phyloP scores from a whole-genome alignment of 2,113 vertebrate species.

The Corydoras sp. region DNA sequence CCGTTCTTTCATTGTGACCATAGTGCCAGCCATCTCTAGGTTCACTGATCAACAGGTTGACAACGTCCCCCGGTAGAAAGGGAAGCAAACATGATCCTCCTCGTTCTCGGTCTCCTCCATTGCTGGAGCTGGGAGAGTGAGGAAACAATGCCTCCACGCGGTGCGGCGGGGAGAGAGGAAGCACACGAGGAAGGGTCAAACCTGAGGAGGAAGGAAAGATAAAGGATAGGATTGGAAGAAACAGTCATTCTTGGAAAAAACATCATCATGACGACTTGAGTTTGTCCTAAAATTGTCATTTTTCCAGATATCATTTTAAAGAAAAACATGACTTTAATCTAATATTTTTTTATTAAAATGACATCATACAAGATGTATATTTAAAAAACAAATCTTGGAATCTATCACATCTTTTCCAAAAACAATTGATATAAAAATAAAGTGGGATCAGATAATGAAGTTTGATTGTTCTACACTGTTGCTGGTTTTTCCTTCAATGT shows the following conservation, averaged over 20 bases:
- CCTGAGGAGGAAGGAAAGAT: constrained; percentile 49
- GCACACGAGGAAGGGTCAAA: constrained; percentile 68
- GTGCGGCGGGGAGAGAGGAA: constrained; percentile 54
- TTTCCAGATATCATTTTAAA: too few species aligned
- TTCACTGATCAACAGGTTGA: constrained; percentile 74
- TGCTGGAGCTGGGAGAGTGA: constrained; percentile 53
- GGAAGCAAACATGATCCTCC: constrained; percentile 64
- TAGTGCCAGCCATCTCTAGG: constrained; percentile 80
- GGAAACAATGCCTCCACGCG: constrained; percentile 64
- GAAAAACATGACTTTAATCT: too few species aligned
- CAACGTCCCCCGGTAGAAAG: constrained; percentile 69
- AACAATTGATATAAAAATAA: too few species aligned
- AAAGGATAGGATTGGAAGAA: neutral
- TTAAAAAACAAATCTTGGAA: too few species aligned
- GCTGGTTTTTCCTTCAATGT: too few species aligned
- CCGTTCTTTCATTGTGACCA: constrained; percentile 73
- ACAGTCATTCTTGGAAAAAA: neutral
- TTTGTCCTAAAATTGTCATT: too few species aligned
- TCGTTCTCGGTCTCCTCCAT: constrained; percentile 37
- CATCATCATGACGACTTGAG: neutral
- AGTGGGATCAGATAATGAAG: too few species aligned
- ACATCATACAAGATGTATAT: too few species aligned
- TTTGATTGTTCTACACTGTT: too few species aligned
- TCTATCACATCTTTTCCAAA: too few species aligned
- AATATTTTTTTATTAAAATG: too few species aligned